Evolutionary conservation across 1,140 invertebrate genomes (phyloP).

Genomic region (Philotrypesis tridentata): DNA sequence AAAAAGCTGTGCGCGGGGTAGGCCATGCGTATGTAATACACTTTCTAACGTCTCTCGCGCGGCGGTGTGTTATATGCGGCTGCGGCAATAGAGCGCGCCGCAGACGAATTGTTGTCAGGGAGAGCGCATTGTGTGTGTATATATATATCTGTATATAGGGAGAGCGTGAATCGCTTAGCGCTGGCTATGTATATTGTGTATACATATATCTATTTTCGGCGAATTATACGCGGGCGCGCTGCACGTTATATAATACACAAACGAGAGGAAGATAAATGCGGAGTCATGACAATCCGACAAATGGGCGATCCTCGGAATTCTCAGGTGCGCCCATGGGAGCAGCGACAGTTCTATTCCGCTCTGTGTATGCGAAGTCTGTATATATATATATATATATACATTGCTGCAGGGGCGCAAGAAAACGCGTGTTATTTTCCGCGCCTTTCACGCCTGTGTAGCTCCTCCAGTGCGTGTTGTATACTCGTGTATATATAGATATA

Average conservation of each 20-base stretch:
- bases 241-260: constrained; percentile 17
- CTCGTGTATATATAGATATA: no score
- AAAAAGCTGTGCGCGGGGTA: neutral
- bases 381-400: no score
- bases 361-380: no score
- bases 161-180: neutral
- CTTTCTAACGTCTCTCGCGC: neutral
- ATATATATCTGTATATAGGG: neutral
- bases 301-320: constrained; percentile 44
- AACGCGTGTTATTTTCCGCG: constrained; percentile 11
- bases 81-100: no score
- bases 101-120: neutral
- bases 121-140: neutral
- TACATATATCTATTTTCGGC: neutral
- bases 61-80: no score
- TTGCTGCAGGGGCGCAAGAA: constrained; percentile 16
- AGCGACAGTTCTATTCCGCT: constrained; percentile 32
- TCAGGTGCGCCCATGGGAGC: constrained; percentile 42
- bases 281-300: constrained; percentile 33
- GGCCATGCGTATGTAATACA: neutral
- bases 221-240: no score
- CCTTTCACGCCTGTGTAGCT: constrained; percentile 46
- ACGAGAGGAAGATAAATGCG: constrained; percentile 40
- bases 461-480: no score
- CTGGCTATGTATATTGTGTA: neutral